Evolutionary conservation across 1,140 invertebrate genomes (phyloP).

Genomic region (Mesaphorura yosii): DNA sequence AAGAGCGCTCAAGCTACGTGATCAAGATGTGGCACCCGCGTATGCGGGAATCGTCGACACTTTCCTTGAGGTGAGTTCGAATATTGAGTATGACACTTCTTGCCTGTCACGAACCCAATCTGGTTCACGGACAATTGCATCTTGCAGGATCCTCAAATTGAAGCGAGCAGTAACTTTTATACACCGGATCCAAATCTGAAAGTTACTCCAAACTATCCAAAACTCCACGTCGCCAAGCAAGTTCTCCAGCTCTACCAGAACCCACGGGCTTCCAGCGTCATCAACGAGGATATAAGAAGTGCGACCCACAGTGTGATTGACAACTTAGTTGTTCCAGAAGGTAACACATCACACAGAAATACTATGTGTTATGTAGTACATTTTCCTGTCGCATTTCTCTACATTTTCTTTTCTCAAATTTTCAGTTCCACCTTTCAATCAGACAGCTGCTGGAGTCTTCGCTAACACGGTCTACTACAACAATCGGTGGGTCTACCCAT

Average conservation of each 20-base stretch:
- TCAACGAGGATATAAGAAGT: not conserved
- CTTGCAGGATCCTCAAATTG: not conserved
- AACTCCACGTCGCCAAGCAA: not conserved
- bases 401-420: not conserved
- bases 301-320: not conserved
- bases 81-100: not conserved
- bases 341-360: not conserved
- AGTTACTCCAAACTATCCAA: not conserved
- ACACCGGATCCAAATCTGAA: not conserved
- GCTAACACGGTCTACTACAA: constrained; percentile 5
- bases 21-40: not conserved
- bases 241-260: not conserved
- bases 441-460: constrained; percentile 3
- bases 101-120: too few species aligned
- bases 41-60: not conserved
- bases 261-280: not conserved
- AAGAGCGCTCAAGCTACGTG: not conserved
- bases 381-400: not conserved
- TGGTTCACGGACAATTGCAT: too few species aligned
- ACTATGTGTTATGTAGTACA: not conserved
- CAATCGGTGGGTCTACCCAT: not conserved
- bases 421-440: constrained; percentile 7
- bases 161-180: not conserved
- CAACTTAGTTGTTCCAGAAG: not conserved
- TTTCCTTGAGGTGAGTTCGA: not conserved